Evolutionary conservation across 2,113 vertebrate genomes (phyloP), one percentile per base, ranked within the genome.

Genomic region (Crypturellus undulatus): DNA sequence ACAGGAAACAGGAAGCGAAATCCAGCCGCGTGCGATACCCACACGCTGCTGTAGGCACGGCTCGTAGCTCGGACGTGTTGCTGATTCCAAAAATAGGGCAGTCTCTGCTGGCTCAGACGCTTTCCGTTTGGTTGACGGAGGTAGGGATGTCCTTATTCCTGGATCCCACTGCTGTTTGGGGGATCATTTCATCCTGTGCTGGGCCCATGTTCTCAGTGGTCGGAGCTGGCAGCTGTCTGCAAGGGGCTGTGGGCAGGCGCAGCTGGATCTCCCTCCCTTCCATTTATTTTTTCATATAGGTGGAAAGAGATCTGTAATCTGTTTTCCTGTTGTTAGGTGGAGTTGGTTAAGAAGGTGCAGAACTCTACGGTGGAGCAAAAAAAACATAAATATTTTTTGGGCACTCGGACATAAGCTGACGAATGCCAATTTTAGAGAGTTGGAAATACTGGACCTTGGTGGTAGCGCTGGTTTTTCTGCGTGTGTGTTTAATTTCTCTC

Each of bases 401-500:
- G 43, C 47, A 71, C 15, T 76, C 77, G 78, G 62, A 24, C 0
- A 0, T 87, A 89, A 70, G 49, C 58, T 90, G 38, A 28, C 45
- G 62, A 88, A 42, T 78, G 49, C 8, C 21, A 26, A 5, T 63
- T 88, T 73, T 63, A 86, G 42, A 77, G 59, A 30, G 86, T 90
- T 81, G 52, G 84, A 93, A 87, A 72, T 64, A 82, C 22, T 71
- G 52, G 64, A 16, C n/a, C 20, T 2, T 72, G 71, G n/a, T 62
- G 51, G 51, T 84, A 94, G 42, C 68, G 38, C 70, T 94, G 87
- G 52, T 68, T 65, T 71, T 83, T 68, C 56, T 17, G 15, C 52
- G 24, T 28, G 10, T 51, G 64, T 69, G 32, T 94, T 63, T 71
- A 20, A 18, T 70, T 78, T 94, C 42, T 90, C 22, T 40, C 67